Evolutionary conservation across 2,797 vertebrate genomes (phyloP).

Genomic region (Bufotes viridis): DNA sequence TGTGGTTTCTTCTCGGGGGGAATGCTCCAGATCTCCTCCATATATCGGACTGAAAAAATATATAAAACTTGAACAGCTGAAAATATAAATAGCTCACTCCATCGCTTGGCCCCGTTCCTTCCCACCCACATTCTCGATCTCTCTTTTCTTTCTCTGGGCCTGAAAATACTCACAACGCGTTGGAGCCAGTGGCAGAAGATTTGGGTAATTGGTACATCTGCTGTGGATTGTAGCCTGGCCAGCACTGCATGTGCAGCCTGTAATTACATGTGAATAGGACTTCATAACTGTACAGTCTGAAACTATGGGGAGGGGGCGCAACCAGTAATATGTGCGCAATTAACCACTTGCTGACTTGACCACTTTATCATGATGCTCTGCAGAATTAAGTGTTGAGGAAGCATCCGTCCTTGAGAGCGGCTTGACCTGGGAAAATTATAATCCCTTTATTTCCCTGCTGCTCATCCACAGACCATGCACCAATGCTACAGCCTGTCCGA

Average conservation of each 20-base stretch:
- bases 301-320: slow-evolving; percentile 18
- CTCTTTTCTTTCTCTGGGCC: slow-evolving; percentile 44
- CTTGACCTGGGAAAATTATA: too few relatives aligned
- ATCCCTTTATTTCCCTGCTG: neutral
- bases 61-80: slow-evolving; percentile 37
- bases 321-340: neutral
- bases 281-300: neutral
- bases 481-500: too few relatives aligned
- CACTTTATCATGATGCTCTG: neutral
- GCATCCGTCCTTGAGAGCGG: too few relatives aligned
- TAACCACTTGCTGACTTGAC: neutral
- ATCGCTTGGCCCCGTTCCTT: slow-evolving; percentile 35
- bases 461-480: too few relatives aligned
- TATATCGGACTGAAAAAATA: neutral
- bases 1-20: neutral
- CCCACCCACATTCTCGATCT: slow-evolving; percentile 36
- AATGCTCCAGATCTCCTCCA: neutral
- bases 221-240: slow-evolving; percentile 75
- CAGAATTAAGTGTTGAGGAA: neutral
- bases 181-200: slow-evolving; percentile 78
- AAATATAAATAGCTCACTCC: slow-evolving; percentile 45
- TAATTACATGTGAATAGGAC: slow-evolving; percentile 72
- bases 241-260: slow-evolving; percentile 72
- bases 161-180: slow-evolving; percentile 67
- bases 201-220: slow-evolving; percentile 81